Base-by-base conservation (phyloP, 1,140 invertebrate genomes). In the Pomacea maculata region DNA sequence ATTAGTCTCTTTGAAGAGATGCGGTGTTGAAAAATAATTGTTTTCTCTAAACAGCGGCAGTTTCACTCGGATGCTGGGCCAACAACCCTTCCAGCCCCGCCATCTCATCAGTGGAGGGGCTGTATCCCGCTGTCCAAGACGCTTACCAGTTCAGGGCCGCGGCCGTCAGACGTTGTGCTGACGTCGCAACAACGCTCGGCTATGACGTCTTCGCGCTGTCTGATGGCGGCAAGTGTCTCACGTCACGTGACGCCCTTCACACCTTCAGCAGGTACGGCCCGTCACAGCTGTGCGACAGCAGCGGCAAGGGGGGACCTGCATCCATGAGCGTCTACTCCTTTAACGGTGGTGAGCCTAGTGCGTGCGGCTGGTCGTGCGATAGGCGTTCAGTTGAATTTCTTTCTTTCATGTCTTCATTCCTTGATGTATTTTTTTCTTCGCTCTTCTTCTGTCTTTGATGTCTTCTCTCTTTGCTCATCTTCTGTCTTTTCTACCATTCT, bases 261-360 rank as follows among this genome's bases (percentile, higher is more conserved):
- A 80, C 78, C 9, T 85, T 85, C 64, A 81, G 70, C n/a, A 81
- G 73, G 45, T 68, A 79, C 34, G 86, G 86, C 14, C 77, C 82
- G 15, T 85, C 84, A 12, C 72, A 75, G 17, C 54, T 70, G 11
- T 87, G 86, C 76, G 80, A 73, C 11, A 55, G 63, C 25, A 80
- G 61, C 4, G 84, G 84, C 8, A 79, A 82, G 55, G 86, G 86
- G 3, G 78, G 78, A 17, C 0, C 72, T 0, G 75, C 78, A 10
- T n/a, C 83, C 63, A 83, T 86, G 68, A 83, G 80, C 70, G 85
- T 86, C 17, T 87, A 85, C 68, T 82, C 86, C 8, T 86, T 86
- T 29, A 68, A 83, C 29, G 65, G 74, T 79, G 84, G 86, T 87
- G 80, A 57, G 63, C 68, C n/a, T 45, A 61, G 11, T 61, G 57